Evolutionary conservation across 2,797 vertebrate species (phyloP).

Genomic region (Hapalemur alaotrensis): DNA sequence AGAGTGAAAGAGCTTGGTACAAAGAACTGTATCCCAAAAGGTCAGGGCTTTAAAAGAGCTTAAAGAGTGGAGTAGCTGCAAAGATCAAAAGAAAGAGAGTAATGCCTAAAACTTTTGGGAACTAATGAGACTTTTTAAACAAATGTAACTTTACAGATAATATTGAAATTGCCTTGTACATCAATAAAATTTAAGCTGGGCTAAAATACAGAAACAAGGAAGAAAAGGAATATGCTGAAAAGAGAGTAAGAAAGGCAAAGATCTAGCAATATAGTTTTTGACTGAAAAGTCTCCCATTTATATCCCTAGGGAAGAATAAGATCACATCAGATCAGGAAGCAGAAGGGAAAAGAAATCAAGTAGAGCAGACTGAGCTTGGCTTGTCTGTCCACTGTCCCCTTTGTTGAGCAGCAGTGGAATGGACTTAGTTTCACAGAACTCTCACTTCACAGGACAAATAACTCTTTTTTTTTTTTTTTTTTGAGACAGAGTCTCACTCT

Average conservation of each 20-base stretch:
- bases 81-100: neutral
- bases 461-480: too few species aligned
- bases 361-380: neutral
- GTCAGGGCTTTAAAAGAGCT: neutral
- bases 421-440: neutral
- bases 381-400: neutral
- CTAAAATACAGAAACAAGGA: neutral
- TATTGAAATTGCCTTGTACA: neutral
- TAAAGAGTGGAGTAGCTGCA: neutral
- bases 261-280: neutral
- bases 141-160: neutral
- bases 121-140: neutral
- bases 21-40: neutral
- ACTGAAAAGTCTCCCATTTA: neutral
- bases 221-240: neutral
- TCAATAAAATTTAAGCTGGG: neutral
- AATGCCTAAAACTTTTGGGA: neutral
- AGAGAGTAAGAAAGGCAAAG: neutral
- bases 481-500: too few species aligned
- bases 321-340: neutral
- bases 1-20: neutral
- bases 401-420: neutral
- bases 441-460: neutral
- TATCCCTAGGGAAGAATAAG: neutral
- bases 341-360: conserved; percentile 9